Percentiles rank a stretch among this genome's conserved stretches.
These are phyloP conservation scores for Cyrtorhinus lividipennis DNA, from an alignment of 1,140 invertebrate species.

Conservation along the genomic window DNA sequence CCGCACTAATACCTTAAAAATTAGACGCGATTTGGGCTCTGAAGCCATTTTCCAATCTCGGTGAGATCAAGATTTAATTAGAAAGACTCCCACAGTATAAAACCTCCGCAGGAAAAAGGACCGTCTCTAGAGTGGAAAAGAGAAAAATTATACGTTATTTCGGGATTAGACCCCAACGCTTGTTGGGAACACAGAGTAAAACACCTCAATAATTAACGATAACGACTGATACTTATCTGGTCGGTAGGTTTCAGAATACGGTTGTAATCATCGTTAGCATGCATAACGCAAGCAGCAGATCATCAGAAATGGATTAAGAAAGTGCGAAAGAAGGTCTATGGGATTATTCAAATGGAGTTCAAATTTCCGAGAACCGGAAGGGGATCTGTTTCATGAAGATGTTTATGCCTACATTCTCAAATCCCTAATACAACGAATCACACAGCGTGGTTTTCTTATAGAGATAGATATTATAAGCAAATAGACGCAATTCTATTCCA, in stretches of 20 bases:
- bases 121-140: not conserved
- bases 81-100: not conserved
- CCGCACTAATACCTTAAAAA: not conserved
- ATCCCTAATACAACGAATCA: too few relatives aligned
- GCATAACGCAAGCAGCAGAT: not conserved
- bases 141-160: not conserved
- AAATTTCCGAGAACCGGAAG: too few relatives aligned
- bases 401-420: too few relatives aligned
- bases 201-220: not conserved
- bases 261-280: not conserved
- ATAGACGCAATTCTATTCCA: too few relatives aligned
- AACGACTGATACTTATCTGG: not conserved
- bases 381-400: too few relatives aligned
- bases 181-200: not conserved
- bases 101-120: not conserved
- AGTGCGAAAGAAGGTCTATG: not conserved
- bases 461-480: too few relatives aligned
- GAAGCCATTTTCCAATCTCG: not conserved
- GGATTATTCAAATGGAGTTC: too few relatives aligned
- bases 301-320: not conserved
- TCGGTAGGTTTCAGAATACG: not conserved
- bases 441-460: too few relatives aligned
- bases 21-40: not conserved
- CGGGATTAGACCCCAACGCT: too few relatives aligned
- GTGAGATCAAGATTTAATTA: not conserved